phyloP scores from a whole-genome alignment of 1,140 invertebrate species.

The Philopotamus ludificatus region DNA sequence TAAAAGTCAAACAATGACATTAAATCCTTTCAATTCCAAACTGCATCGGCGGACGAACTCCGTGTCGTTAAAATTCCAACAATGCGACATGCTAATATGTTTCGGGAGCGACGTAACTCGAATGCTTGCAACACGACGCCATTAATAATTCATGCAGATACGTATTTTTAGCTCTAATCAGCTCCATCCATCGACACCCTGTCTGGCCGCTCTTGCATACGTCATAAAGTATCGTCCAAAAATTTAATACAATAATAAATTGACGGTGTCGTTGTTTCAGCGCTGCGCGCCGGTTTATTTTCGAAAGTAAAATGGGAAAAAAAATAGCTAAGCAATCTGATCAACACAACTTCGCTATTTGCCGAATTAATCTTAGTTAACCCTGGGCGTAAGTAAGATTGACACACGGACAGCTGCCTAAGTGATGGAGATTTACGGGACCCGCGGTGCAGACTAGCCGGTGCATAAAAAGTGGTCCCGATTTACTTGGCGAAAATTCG shows the following conservation, averaged over 20 bases:
- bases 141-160: too few species aligned
- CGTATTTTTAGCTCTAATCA: too few species aligned
- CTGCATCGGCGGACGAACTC: background rate
- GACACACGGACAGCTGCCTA: conserved; percentile 36
- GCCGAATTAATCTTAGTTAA: conserved; percentile 42
- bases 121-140: too few species aligned
- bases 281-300: background rate
- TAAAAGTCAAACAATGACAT: background rate
- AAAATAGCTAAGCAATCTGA: conserved; percentile 27
- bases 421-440: conserved; percentile 39
- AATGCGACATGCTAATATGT: background rate
- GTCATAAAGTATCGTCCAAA: too few species aligned
- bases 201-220: too few species aligned
- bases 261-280: too few species aligned
- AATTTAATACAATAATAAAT: too few species aligned
- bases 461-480: background rate
- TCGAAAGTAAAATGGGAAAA: conserved; percentile 10
- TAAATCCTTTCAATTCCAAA: background rate
- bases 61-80: background rate
- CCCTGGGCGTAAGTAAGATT: conserved; percentile 39
- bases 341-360: conserved; percentile 34
- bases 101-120: too few species aligned
- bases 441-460: background rate
- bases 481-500: background rate
- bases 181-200: too few species aligned